Percentiles rank a stretch among this genome's conserved stretches.
Conservation (phyloP, 2,797 vertebrate species). For the Myotis myotis region DNA sequence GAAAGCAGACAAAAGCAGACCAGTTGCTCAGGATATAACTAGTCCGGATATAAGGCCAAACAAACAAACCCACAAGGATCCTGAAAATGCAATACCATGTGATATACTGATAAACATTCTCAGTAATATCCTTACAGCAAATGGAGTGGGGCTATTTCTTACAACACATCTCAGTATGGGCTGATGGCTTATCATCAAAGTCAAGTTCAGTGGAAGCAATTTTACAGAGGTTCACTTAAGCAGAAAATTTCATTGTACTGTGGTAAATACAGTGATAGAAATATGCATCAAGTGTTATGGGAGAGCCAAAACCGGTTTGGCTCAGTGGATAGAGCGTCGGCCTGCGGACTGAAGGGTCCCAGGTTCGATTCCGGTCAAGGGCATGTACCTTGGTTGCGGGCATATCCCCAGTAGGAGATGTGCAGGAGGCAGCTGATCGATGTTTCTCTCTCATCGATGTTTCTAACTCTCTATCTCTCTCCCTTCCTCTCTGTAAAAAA, state of each 20-base stretch:
- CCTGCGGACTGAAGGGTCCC: no score
- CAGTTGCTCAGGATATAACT: background rate
- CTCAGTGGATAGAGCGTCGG: no score
- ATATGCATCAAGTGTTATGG: background rate
- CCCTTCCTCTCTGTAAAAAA: no score
- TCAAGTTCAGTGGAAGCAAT: background rate
- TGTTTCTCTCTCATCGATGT: no score
- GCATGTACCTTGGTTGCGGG: no score
- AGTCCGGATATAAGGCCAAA: background rate
- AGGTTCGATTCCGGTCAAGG: no score
- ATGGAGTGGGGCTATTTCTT: background rate
- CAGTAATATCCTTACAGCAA: background rate
- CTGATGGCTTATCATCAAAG: slow-evolving; percentile 1
- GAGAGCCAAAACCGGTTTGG: no score
- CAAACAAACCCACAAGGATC: background rate
- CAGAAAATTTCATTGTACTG: background rate
- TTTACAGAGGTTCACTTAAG: background rate
- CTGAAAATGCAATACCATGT: background rate
- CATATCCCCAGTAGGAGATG: no score
- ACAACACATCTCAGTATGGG: background rate
- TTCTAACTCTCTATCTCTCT: no score
- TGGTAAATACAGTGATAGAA: background rate
- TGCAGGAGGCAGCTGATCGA: no score
- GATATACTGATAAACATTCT: background rate
- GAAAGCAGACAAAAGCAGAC: slow-evolving; percentile 30